Conservation (phyloP, 1,140 invertebrate genomes). For the Geopemphigus sp. region DNA sequence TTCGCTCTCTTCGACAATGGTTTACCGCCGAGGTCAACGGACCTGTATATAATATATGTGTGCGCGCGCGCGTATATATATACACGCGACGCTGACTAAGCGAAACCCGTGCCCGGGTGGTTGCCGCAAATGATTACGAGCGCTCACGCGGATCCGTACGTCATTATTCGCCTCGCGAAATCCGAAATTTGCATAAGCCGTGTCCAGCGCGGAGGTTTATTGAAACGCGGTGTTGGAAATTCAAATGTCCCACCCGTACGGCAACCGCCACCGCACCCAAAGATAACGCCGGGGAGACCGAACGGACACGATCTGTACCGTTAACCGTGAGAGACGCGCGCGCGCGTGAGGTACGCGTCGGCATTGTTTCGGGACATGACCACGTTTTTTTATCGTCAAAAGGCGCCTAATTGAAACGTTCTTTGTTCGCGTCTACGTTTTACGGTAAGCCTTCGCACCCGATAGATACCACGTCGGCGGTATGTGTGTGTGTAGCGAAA, state of each 20-base stretch:
- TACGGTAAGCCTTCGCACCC: too few species aligned
- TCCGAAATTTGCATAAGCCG: constrained; percentile 25
- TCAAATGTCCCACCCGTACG: constrained; percentile 1
- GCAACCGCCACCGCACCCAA: too few species aligned
- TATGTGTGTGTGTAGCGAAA: too few species aligned
- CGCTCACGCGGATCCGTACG: background rate
- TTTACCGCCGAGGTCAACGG: constrained; percentile 8
- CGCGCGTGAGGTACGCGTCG: background rate
- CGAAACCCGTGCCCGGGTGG: background rate
- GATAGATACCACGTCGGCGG: background rate
- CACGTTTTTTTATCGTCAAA: constrained; percentile 25
- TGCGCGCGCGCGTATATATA: background rate
- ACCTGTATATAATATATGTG: background rate
- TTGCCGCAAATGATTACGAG: constrained; percentile 35
- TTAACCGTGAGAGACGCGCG: constrained; percentile 5
- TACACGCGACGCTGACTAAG: constrained; percentile 16
- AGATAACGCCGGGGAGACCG: background rate
- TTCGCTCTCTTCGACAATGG: background rate
- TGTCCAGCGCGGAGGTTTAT: background rate
- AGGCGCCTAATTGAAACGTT: constrained; percentile 19
- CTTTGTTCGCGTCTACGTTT: constrained; percentile 11
- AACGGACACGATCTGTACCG: constrained; percentile 40
- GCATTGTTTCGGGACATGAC: constrained; percentile 10
- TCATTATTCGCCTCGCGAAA: background rate
- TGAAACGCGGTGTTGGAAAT: constrained; percentile 14